Conservation (phyloP, 1,140 invertebrate species). For the Ridgeia piscesae region DNA sequence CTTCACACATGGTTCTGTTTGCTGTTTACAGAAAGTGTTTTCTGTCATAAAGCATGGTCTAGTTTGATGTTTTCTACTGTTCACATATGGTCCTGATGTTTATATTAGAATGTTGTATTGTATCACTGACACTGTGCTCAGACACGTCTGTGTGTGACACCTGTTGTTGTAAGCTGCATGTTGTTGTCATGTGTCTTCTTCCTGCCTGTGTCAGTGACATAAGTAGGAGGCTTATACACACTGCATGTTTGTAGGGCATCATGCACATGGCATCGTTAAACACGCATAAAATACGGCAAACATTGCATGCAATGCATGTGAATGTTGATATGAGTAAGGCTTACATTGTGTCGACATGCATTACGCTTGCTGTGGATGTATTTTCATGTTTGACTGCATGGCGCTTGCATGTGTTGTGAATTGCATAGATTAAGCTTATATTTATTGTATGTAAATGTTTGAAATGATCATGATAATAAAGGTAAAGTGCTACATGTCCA, state of each 20-base stretch:
- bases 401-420: not conserved
- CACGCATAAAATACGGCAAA: not conserved
- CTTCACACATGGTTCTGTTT: not conserved
- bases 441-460: not conserved
- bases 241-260: not conserved
- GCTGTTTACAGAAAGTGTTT: not conserved
- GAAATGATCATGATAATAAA: no score
- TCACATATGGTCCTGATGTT: not conserved
- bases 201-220: not conserved
- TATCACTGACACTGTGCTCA: not conserved
- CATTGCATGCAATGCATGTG: not conserved
- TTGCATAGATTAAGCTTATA: not conserved
- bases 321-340: not conserved
- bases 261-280: not conserved
- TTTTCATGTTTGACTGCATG: not conserved
- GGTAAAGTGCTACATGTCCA: no score
- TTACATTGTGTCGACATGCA: not conserved
- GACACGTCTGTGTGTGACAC: not conserved
- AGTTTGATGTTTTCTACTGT: not conserved
- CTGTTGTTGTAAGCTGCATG: not conserved
- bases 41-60: not conserved
- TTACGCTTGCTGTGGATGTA: not conserved
- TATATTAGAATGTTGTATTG: not conserved
- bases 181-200: not conserved
- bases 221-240: not conserved